A percentile compares a stretch with the other conserved stretches of the same genome.
Conservation (phyloP, 2,888 invertebrate species). For the Tipula lateralis region DNA sequence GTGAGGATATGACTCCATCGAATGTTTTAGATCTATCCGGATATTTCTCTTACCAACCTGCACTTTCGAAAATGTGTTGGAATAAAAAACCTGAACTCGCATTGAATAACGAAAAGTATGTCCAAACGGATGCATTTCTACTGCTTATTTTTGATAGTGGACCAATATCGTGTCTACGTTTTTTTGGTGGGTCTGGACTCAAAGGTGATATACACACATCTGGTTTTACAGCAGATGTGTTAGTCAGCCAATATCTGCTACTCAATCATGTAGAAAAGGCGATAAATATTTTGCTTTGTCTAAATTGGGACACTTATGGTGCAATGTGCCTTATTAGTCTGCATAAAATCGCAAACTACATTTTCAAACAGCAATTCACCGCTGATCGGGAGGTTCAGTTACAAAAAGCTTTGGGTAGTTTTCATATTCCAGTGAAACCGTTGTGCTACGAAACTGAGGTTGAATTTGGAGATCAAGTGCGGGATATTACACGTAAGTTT, state of each 20-base stretch:
- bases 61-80: constrained; percentile 56
- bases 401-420: constrained; percentile 76
- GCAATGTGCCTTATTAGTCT: constrained; percentile 68
- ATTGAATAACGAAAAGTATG: constrained; percentile 45
- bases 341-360: constrained; percentile 65
- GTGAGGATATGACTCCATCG: constrained; percentile 59
- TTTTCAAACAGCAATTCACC: constrained; percentile 45
- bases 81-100: constrained; percentile 52
- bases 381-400: constrained; percentile 54
- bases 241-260: constrained; percentile 61
- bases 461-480: constrained; percentile 71
- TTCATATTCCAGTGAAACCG: constrained; percentile 64
- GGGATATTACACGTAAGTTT: constrained; percentile 78
- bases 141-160: constrained; percentile 60
- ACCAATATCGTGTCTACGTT: constrained; percentile 54
- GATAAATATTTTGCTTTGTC: constrained; percentile 57
- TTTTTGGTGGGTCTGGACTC: constrained; percentile 52
- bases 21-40: constrained; percentile 61
- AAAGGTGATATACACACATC: constrained; percentile 49
- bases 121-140: constrained; percentile 53
- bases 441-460: constrained; percentile 63
- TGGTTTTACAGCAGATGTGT: constrained; percentile 55
- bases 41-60: constrained; percentile 52
- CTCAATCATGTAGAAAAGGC: constrained; percentile 63
- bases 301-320: constrained; percentile 78